Evolutionary conservation across 2,113 vertebrate genomes (phyloP), one percentile per base, ranked within the genome.

Genomic region (Cyanoramphus novaezelandiae): DNA sequence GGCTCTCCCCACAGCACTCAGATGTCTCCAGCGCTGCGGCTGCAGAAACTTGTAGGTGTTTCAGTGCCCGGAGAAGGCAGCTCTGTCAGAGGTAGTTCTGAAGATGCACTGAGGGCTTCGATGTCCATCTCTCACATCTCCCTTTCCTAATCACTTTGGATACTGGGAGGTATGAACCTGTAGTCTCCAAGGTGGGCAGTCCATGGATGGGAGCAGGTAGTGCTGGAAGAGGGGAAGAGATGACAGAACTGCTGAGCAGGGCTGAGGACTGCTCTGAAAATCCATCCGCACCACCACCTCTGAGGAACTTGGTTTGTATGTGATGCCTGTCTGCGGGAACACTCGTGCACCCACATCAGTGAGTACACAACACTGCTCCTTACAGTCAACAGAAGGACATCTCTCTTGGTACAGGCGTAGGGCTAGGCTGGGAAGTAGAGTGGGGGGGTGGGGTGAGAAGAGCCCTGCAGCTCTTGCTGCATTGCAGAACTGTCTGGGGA

Each of bases 311-410:
- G 13, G 9, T 67, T 18, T 63, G 33, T 55, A 5, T 13, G 4
- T 33, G 53, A 13, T 29, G 12, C 29, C 41, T 59, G 31, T 41
- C 33, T 37, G 4, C 50, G n/a, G n/a, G 44, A 44, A 20, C 21
- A 7, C 55, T n/a, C 18, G 7, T 27, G 24, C 8, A 0, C 3
- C 1, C 6, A n/a, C 3, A 1, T 24, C 14, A 31, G 37, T 75
- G 33, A 63, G 50, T 28, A 15, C 7, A 0, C 37, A 46, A 3
- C 27, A 6, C 9, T 3, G 3, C 44, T 83, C 24, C 63, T 90
- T 11, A 2, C 14, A 1, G 4, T 1, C 1, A 3, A 27, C 18
- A 23, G 70, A 39, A 68, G 44, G 37, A 6, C 7, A 0, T 13
- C 37, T 64, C 37, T 15, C 55, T 53, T n/a, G 65, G 63, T 62